phyloP scores from a whole-genome alignment of 2,888 invertebrate genomes.

The Phragmatobia fuliginosa region DNA sequence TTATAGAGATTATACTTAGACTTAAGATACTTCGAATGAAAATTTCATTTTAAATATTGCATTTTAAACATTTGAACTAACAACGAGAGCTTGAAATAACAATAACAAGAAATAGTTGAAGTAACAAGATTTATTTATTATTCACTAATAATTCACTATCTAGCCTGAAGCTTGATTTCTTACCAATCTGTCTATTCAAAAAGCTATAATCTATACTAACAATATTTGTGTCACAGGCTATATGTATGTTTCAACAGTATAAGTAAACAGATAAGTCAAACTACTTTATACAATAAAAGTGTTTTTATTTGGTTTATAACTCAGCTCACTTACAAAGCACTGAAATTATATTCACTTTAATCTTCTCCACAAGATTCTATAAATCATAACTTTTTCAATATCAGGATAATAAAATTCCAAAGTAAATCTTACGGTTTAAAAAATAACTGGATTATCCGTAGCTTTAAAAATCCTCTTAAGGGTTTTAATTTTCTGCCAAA shows the following conservation, averaged over 20 bases:
- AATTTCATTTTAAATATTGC: no score
- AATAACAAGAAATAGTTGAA: no score
- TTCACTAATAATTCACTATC: not conserved
- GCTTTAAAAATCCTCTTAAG: constrained; percentile 63
- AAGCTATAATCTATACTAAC: no score
- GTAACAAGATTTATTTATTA: not conserved
- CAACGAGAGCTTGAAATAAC: no score
- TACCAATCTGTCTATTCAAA: no score
- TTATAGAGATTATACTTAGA: not conserved
- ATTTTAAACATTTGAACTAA: no score
- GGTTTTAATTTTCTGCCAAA: constrained; percentile 63
- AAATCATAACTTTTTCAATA: constrained; percentile 47
- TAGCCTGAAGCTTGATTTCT: not conserved
- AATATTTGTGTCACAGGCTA: no score
- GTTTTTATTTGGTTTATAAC: not conserved
- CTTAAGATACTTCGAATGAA: not conserved
- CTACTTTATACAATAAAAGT: not conserved
- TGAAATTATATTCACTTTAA: constrained; percentile 26
- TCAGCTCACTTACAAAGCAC: constrained; percentile 8
- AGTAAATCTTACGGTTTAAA: constrained; percentile 58
- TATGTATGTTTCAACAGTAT: not conserved
- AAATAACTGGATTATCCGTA: constrained; percentile 62
- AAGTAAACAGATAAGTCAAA: not conserved
- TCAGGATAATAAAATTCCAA: constrained; percentile 46
- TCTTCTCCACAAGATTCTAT: constrained; percentile 21